These are phyloP conservation scores for Darevskia mixta DNA, from an alignment of 2,797 vertebrate species.

Conservation along the genomic window DNA sequence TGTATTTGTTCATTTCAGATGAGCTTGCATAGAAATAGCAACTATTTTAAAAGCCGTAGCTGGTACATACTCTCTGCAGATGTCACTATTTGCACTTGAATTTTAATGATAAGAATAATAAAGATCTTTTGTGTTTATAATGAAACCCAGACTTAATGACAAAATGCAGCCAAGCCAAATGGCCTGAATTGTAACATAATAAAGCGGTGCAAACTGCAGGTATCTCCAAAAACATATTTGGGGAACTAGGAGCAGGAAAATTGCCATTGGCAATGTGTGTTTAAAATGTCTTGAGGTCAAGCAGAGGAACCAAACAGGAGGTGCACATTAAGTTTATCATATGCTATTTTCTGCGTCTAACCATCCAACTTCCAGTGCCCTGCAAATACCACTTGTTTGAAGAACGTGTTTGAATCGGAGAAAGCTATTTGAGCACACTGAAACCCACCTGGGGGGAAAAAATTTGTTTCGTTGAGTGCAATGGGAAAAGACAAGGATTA, in stretches of 20 bases:
- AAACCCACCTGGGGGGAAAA: too few relatives aligned
- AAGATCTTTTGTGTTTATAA: slow-evolving; percentile 43
- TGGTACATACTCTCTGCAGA: slow-evolving; percentile 45
- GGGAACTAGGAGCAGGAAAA: not conserved
- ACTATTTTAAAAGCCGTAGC: slow-evolving; percentile 50
- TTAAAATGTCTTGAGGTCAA: not conserved
- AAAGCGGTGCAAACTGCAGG: rapidly evolving
- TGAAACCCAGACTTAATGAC: not conserved
- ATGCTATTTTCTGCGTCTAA: not conserved
- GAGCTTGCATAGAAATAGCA: slow-evolving; percentile 41
- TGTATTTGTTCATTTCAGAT: slow-evolving; percentile 30
- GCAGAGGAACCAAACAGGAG: not conserved
- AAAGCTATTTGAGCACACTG: not conserved
- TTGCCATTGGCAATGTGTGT: not conserved
- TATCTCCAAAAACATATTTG: not conserved
- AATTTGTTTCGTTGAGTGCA: not conserved
- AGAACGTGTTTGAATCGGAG: not conserved
- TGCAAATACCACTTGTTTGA: not conserved
- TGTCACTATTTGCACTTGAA: slow-evolving; percentile 14
- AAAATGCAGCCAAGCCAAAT: not conserved
- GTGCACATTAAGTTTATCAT: not conserved
- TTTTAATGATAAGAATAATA: slow-evolving; percentile 41
- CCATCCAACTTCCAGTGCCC: not conserved
- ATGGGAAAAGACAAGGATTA: not conserved
- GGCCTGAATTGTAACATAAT: not conserved